These are phyloP conservation scores for Andrena trimmerana DNA, from an alignment of 2,888 invertebrate species.

Conservation along the genomic window DNA sequence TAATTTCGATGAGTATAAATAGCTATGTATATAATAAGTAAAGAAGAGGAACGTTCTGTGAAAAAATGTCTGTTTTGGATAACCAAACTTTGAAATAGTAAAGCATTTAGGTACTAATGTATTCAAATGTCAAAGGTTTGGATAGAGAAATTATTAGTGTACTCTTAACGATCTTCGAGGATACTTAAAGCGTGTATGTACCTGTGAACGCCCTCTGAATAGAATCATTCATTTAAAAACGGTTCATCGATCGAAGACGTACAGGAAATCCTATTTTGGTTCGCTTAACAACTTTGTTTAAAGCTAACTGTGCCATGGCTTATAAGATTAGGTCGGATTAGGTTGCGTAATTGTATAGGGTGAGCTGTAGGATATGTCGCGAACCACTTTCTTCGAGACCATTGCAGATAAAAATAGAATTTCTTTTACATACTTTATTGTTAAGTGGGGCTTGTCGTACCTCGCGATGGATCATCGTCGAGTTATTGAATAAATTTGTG, in stretches of 20 bases:
- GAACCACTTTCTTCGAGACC: neutral
- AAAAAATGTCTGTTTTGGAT: too few species aligned
- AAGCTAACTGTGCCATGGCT: constrained; percentile 19
- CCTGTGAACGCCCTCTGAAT: constrained; percentile 2
- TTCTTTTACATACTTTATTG: neutral
- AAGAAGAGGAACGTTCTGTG: too few species aligned
- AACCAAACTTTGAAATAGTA: too few species aligned
- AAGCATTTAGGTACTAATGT: too few species aligned
- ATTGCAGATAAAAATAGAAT: neutral
- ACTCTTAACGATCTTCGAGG: too few species aligned
- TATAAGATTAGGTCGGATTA: constrained; percentile 10
- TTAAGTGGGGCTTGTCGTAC: neutral
- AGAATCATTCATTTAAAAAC: constrained; percentile 10
- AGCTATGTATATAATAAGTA: too few species aligned
- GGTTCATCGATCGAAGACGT: constrained; percentile 21
- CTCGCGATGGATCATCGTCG: neutral
- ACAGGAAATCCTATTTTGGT: constrained; percentile 19
- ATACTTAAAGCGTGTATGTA: too few species aligned
- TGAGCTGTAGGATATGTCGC: neutral
- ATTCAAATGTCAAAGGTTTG: too few species aligned
- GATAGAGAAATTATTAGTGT: too few species aligned
- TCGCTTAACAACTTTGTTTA: constrained; percentile 22
- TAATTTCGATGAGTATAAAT: too few species aligned
- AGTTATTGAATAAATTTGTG: neutral
- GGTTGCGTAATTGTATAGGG: constrained; percentile 15